phyloP scores from a whole-genome alignment of 2,113 vertebrate genomes.

The Melospiza georgiana region DNA sequence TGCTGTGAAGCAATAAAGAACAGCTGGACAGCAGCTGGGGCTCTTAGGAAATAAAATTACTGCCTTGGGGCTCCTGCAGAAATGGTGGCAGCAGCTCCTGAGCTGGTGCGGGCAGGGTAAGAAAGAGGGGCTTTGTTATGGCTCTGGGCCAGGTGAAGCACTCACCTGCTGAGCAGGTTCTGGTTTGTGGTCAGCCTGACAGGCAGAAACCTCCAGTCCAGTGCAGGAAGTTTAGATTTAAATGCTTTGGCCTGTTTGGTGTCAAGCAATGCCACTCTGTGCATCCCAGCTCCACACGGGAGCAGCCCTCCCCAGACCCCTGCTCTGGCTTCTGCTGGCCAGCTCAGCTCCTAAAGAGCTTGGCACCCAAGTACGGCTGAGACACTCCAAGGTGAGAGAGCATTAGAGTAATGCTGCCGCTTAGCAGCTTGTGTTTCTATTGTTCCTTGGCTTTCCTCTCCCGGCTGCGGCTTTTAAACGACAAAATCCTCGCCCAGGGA shows the following conservation, averaged over 20 bases:
- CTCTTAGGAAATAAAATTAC: background rate
- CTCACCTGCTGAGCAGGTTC: background rate
- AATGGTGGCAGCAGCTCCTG: background rate
- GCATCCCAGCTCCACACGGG: background rate
- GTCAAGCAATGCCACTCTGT: background rate
- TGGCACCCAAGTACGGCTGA: background rate
- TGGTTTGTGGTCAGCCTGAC: background rate
- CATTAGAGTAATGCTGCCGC: background rate
- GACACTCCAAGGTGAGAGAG: background rate
- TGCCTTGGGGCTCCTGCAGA: background rate
- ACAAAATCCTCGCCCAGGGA: background rate
- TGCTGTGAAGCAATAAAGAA: background rate
- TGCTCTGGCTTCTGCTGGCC: background rate
- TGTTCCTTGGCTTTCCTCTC: background rate
- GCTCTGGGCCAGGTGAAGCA: background rate
- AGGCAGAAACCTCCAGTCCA: no score
- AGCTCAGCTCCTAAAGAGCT: background rate
- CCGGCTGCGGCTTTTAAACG: background rate
- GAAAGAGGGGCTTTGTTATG: background rate
- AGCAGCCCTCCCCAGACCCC: background rate
- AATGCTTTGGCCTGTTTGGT: background rate
- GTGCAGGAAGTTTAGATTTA: background rate
- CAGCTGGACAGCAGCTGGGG: constrained; percentile 14
- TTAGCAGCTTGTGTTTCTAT: background rate
- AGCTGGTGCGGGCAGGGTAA: background rate